Evolutionary conservation across 2,113 vertebrate species (phyloP).

Genomic region (Lonchura striata): DNA sequence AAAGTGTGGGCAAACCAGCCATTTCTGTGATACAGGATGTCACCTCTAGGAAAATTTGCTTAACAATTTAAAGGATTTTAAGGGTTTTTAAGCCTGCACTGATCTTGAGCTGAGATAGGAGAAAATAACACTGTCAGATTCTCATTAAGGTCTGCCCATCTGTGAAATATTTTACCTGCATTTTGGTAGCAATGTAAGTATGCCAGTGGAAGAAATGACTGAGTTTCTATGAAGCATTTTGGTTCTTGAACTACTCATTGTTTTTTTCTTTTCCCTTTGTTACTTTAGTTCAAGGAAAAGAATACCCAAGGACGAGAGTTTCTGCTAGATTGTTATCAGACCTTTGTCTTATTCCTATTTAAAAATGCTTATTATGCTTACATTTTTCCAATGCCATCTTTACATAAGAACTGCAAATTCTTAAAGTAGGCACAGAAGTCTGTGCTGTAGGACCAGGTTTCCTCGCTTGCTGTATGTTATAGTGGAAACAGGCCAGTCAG

Average conservation of each 20-base stretch:
- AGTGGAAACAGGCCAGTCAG: not conserved
- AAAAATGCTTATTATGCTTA: not conserved
- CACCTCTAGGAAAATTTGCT: not conserved
- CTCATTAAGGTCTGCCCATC: not conserved
- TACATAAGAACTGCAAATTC: not conserved
- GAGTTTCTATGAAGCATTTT: not conserved
- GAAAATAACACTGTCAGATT: not conserved
- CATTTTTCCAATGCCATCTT: not conserved
- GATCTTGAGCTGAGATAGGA: not conserved
- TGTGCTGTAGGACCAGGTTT: not conserved
- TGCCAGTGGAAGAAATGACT: not conserved
- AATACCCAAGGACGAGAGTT: not conserved
- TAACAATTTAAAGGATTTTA: not conserved
- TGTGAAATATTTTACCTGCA: not conserved
- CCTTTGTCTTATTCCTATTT: not conserved
- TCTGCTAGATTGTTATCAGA: not conserved
- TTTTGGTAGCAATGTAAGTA: not conserved
- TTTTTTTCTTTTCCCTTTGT: not conserved
- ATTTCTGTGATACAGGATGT: not conserved
- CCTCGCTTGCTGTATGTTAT: not conserved
- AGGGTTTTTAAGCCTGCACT: not conserved
- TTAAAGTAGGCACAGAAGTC: not conserved
- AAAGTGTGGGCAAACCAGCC: not conserved
- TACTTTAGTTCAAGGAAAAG: not conserved
- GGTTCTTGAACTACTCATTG: not conserved